Evolutionary conservation across 2,113 vertebrate species (phyloP), one percentile per base, ranked within the genome.

Genomic region (Ochotona curzoniae): DNA sequence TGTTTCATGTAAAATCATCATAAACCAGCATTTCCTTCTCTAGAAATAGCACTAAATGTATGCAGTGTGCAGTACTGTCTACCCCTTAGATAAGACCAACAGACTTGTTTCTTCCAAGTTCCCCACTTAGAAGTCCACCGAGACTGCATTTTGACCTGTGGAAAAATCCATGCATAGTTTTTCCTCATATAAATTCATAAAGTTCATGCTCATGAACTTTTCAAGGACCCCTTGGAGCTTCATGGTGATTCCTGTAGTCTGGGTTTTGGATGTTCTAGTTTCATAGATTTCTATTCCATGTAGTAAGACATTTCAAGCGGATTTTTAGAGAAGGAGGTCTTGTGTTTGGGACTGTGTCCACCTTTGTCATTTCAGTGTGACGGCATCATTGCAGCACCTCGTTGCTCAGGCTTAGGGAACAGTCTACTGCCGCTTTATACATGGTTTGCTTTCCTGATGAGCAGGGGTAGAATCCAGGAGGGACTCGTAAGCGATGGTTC

Each of bases 381-480:
- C 38, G 47, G 0, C 71, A 47, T 81, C 88, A 28, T 35, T 86
- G 76, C 67, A 91, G 93, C 13, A 26, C 93, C 47, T 61, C 66
- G 57, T 54, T 71, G 38, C 38, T 44, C 38, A 44, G 67, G 75
- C n/a, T 21, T 26, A 70, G 79, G 18, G 21, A 88, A 67, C 6
- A 79, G 15, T 69, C 25, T 67, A 30, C 25, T 38, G 14, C 54
- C 13, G 4, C 54, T 1, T 18, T 18, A 75, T 32, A 64, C 3
- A 21, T 6, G 71, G 25, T 91, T 93, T 82, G 81, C 4, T 21
- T 81, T 87, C 49, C 66, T 87, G 75, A 70, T 91, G 84, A 89
- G 83, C 10, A 80, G 69, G 84, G 25, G 18, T 10, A n/a, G 49
- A 81, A 67, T 87, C 74, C 66, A 74, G 38, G 20, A 92, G 30